Evolutionary conservation across 2,113 vertebrate genomes (phyloP).

Genomic region (Damaliscus lunatus): DNA sequence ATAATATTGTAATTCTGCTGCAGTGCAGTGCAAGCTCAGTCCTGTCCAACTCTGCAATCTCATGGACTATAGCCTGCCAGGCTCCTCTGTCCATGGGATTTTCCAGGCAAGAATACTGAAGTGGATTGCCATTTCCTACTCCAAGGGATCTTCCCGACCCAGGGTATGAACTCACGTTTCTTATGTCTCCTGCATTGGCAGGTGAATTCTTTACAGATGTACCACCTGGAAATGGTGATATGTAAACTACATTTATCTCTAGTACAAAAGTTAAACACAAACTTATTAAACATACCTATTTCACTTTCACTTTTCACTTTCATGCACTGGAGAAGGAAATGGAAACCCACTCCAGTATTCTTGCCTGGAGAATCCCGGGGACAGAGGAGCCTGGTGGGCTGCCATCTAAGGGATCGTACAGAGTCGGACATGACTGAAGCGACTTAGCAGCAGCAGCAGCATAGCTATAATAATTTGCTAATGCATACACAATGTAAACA

Average conservation of each 20-base stretch:
- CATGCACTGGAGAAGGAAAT: too few species aligned
- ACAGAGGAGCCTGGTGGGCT: too few species aligned
- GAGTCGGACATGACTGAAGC: too few species aligned
- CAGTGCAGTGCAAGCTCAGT: background rate
- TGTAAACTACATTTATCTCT: background rate
- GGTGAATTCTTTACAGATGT: background rate
- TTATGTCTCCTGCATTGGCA: background rate
- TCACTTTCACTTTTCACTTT: too few species aligned
- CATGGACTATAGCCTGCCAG: background rate
- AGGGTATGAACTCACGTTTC: background rate
- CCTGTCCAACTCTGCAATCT: background rate
- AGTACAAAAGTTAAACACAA: background rate
- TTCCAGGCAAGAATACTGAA: background rate
- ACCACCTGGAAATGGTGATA: background rate
- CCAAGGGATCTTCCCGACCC: background rate
- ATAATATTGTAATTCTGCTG: background rate
- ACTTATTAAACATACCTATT: background rate
- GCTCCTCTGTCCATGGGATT: background rate
- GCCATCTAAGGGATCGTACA: too few species aligned
- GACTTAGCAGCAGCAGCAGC: too few species aligned
- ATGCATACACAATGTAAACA: background rate
- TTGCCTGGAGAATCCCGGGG: too few species aligned
- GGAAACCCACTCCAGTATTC: too few species aligned
- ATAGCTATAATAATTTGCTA: background rate
- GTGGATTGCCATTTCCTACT: background rate